These are phyloP conservation scores for Seriola aureovittata DNA, from an alignment of 2,113 vertebrate genomes.

Conservation along the genomic window DNA sequence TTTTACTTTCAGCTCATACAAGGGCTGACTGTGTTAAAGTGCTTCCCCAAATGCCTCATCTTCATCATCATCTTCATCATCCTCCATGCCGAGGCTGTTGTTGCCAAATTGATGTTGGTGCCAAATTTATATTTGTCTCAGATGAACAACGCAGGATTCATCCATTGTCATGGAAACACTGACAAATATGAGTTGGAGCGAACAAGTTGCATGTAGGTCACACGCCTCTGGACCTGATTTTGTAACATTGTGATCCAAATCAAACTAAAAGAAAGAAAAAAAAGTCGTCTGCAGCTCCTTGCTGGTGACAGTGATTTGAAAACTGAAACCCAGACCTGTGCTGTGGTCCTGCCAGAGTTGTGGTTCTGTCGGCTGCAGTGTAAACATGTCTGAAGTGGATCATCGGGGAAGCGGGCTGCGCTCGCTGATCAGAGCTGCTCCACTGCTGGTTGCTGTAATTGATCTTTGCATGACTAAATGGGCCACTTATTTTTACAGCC, in stretches of 20 bases:
- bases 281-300: not conserved
- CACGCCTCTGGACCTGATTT: conserved; percentile 46
- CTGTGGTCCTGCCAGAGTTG: not conserved
- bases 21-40: not conserved
- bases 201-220: conserved; percentile 57
- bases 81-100: conserved; percentile 22
- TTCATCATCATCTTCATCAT: not conserved
- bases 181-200: conserved; percentile 43
- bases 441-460: conserved; percentile 61
- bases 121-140: conserved; percentile 52
- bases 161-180: conserved; percentile 65
- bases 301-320: not conserved
- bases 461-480: conserved; percentile 79
- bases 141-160: conserved; percentile 44
- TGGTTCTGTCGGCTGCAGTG: conserved; percentile 14
- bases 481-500: conserved; percentile 79
- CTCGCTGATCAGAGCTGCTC: conserved; percentile 18
- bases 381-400: conserved; percentile 26
- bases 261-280: not conserved
- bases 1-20: not conserved
- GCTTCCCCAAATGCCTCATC: conserved; percentile 31
- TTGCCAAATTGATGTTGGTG: conserved; percentile 15
- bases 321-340: not conserved
- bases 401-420: conserved; percentile 25
- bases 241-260: conserved; percentile 41